Percentiles rank a stretch among this genome's conserved stretches.
Conservation (phyloP, 2,888 invertebrate genomes). For the Esperia sulphurella region DNA sequence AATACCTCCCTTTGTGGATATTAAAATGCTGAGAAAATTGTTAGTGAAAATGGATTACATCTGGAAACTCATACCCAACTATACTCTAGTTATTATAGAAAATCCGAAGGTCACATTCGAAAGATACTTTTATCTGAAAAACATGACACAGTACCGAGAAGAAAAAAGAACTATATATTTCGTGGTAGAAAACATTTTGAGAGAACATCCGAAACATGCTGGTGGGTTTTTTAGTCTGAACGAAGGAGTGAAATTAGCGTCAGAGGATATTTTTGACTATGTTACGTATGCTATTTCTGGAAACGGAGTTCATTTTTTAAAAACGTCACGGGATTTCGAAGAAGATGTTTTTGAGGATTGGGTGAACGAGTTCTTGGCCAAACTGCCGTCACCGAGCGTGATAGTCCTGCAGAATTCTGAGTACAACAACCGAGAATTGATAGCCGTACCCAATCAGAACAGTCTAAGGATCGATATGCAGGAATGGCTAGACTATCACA, state of each 20-base stretch:
- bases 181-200: constrained; percentile 22
- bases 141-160: constrained; percentile 17
- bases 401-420: constrained; percentile 22
- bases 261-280: neutral
- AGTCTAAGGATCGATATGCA: constrained; percentile 25
- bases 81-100: constrained; percentile 31
- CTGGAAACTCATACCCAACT: constrained; percentile 24
- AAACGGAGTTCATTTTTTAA: constrained; percentile 11
- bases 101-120: constrained; percentile 34
- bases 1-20: constrained; percentile 29
- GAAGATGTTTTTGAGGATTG: constrained; percentile 21
- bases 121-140: constrained; percentile 34
- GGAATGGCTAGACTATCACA: constrained; percentile 28
- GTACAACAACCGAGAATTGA: constrained; percentile 14
- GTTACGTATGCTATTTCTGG: constrained; percentile 24
- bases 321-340: constrained; percentile 12
- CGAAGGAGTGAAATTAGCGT: neutral
- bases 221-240: neutral
- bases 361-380: constrained; percentile 19
- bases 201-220: neutral
- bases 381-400: constrained; percentile 20
- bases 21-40: constrained; percentile 29
- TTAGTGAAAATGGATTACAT: constrained; percentile 34
- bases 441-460: constrained; percentile 13
- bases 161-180: constrained; percentile 22